A percentile compares a stretch with the other conserved stretches of the same genome.
These are phyloP conservation scores for Ceyx margarethae DNA, from an alignment of 2,113 vertebrate genomes.

Conservation along the genomic window DNA sequence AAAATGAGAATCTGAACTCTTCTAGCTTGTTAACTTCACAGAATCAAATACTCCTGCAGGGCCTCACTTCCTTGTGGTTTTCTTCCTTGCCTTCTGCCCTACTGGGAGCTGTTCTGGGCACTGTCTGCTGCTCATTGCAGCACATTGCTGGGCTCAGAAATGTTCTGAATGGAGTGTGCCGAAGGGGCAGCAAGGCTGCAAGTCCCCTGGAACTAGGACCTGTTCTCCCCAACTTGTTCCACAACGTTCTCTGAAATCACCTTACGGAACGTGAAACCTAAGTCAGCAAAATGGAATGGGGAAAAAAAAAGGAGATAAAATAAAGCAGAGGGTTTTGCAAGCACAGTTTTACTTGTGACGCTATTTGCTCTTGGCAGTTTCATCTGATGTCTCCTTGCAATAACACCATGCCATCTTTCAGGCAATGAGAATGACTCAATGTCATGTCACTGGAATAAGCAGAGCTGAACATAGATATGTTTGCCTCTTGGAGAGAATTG, in stretches of 20 bases:
- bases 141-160: neutral
- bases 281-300: neutral
- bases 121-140: neutral
- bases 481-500: neutral
- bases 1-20: neutral
- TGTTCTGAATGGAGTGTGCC: neutral
- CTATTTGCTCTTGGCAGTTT: neutral
- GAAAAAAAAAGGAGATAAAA: neutral
- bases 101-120: neutral
- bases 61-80: neutral
- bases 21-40: neutral
- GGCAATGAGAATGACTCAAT: neutral
- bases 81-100: neutral
- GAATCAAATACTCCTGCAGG: neutral
- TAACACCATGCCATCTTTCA: neutral
- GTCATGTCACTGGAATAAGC: neutral
- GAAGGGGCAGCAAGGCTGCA: neutral
- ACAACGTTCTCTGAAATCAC: neutral
- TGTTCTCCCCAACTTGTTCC: neutral
- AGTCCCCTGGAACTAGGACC: neutral
- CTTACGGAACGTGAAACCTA: fast-evolving
- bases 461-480: neutral
- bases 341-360: fast-evolving
- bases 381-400: neutral
- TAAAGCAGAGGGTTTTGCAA: neutral